Percentiles rank a stretch among this genome's conserved stretches.
These are phyloP conservation scores for Apamea anceps DNA, from an alignment of 2,888 invertebrate species.

Conservation along the genomic window DNA sequence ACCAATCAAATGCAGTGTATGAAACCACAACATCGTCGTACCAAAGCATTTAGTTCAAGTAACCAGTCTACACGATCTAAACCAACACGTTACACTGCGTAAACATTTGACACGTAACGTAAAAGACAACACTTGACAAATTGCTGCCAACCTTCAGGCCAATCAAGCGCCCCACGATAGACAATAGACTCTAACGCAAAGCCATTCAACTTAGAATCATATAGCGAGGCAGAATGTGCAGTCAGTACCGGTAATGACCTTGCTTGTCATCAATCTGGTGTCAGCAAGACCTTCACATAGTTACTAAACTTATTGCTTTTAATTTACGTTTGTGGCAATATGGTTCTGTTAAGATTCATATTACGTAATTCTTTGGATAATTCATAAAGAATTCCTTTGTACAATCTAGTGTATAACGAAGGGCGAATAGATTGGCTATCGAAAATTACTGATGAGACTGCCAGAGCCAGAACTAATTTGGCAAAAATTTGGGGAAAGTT, in stretches of 20 bases:
- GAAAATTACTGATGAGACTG: conserved; percentile 30
- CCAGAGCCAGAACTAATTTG: conserved; percentile 40
- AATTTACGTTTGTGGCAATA: conserved; percentile 56
- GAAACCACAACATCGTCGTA: conserved; percentile 20
- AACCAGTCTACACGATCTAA: conserved; percentile 47
- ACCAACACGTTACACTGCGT: conserved; percentile 50
- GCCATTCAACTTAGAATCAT: conserved; percentile 67
- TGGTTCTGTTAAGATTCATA: conserved; percentile 13
- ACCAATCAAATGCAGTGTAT: conserved; percentile 11
- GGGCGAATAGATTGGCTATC: conserved; percentile 28
- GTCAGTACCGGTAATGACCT: conserved; percentile 81
- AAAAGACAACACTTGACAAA: conserved; percentile 71
- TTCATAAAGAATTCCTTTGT: conserved; percentile 29
- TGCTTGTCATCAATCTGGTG: conserved; percentile 76
- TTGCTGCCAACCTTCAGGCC: conserved; percentile 78
- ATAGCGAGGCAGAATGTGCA: conserved; percentile 49
- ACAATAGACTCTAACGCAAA: conserved; percentile 74
- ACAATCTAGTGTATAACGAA: conserved; percentile 7
- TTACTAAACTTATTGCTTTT: conserved; percentile 66
- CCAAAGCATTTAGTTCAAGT: conserved; percentile 22
- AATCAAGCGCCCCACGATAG: conserved; percentile 65
- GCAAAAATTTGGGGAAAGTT: conserved; percentile 31
- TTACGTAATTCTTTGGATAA: conserved; percentile 35
- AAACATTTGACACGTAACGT: conserved; percentile 56
- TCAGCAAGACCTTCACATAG: conserved; percentile 78